phyloP scores from a whole-genome alignment of 2,888 invertebrate species.

The Meiosimyza decipiens region DNA sequence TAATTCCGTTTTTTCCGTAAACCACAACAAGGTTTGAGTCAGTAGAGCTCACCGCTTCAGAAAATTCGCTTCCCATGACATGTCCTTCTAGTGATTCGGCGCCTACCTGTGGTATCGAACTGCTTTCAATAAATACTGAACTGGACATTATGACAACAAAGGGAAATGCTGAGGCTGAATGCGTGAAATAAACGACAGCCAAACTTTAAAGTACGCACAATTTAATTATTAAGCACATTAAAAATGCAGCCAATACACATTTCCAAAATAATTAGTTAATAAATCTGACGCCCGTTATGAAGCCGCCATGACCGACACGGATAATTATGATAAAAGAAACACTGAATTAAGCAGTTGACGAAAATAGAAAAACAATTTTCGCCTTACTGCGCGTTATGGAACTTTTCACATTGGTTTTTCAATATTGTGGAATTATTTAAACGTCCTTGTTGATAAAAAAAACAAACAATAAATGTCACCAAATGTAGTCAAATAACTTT shows the following conservation, averaged over 20 bases:
- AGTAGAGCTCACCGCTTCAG: constrained; percentile 39
- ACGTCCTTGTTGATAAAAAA: too few relatives aligned
- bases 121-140: constrained; percentile 63
- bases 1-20: constrained; percentile 88
- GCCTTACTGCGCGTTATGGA: not conserved
- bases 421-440: not conserved
- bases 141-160: constrained; percentile 58
- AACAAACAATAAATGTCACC: too few relatives aligned
- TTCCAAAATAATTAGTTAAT: not conserved
- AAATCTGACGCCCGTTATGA: not conserved
- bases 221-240: not conserved
- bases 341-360: constrained; percentile 18
- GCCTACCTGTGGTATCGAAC: constrained; percentile 42
- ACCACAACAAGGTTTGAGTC: constrained; percentile 76
- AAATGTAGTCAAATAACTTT: too few relatives aligned
- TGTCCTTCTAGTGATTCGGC: constrained; percentile 36
- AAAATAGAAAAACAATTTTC: constrained; percentile 19
- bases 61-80: constrained; percentile 23
- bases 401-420: constrained; percentile 1
- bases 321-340: constrained; percentile 6
- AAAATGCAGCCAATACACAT: not conserved
- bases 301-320: constrained; percentile 13
- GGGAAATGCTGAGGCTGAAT: not conserved
- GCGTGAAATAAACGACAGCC: not conserved
- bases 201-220: not conserved